phyloP scores from a whole-genome alignment of 2,888 invertebrate genomes.

The Sarcophaga variegata region DNA sequence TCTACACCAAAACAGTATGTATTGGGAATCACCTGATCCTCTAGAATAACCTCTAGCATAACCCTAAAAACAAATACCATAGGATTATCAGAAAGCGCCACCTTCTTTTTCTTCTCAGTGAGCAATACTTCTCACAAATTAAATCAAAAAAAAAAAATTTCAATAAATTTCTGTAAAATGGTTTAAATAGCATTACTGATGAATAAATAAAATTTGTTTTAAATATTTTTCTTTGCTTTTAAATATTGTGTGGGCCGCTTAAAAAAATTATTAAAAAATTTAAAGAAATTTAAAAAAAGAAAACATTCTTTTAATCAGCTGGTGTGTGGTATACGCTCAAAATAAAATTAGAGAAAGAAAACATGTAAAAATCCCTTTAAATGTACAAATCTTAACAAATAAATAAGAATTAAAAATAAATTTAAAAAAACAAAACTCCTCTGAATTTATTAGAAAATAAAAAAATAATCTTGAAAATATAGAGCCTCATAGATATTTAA shows the following conservation, averaged over 20 bases:
- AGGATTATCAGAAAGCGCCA: too few species aligned
- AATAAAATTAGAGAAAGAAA: slow-evolving; percentile 47
- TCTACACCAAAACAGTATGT: too few species aligned
- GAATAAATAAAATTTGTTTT: too few species aligned
- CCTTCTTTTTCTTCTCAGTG: too few species aligned
- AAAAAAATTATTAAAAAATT: not conserved
- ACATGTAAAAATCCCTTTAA: slow-evolving; percentile 55
- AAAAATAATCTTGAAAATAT: not conserved
- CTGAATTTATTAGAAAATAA: slow-evolving; percentile 70
- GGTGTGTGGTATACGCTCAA: slow-evolving; percentile 69
- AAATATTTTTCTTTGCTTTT: too few species aligned
- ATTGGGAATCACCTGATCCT: too few species aligned
- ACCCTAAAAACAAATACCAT: too few species aligned
- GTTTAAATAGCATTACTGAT: too few species aligned
- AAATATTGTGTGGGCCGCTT: not conserved
- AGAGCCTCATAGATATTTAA: slow-evolving; percentile 4
- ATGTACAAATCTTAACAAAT: slow-evolving; percentile 65
- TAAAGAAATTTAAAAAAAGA: not conserved
- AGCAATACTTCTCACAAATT: too few species aligned
- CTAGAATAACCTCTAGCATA: too few species aligned
- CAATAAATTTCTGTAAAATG: too few species aligned
- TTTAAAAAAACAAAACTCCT: slow-evolving; percentile 46
- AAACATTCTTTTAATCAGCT: not conserved
- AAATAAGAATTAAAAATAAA: slow-evolving; percentile 31
- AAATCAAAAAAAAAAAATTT: too few species aligned